Conservation (phyloP, 2,113 vertebrate genomes). For the Monopterus albus region DNA sequence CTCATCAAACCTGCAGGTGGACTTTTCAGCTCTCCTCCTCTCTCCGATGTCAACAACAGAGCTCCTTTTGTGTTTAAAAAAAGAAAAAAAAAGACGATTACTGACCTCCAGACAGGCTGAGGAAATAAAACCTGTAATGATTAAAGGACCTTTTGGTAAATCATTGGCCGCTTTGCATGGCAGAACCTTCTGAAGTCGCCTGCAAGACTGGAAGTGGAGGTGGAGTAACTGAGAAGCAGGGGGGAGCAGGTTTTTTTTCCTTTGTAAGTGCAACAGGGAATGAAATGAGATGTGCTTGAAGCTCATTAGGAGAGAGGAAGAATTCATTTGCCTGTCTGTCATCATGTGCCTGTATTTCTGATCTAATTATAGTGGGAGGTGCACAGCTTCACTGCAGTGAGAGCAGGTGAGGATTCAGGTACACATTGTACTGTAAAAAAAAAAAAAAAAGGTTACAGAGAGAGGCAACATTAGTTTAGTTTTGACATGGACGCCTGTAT, state of each 20-base stretch:
- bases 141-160: conserved; percentile 65
- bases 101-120: conserved; percentile 47
- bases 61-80: conserved; percentile 29
- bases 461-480: background rate
- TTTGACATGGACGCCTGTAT: background rate
- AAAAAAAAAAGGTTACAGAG: background rate
- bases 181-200: conserved; percentile 45
- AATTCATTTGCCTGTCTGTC: conserved; percentile 42
- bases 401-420: conserved; percentile 29
- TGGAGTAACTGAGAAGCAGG: conserved; percentile 25
- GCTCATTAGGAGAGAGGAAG: conserved; percentile 53
- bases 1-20: conserved; percentile 41
- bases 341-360: conserved; percentile 38
- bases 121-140: conserved; percentile 55
- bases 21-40: conserved; percentile 2
- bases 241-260: conserved; percentile 10
- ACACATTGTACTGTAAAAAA: conserved; percentile 14
- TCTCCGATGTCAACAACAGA: conserved; percentile 39
- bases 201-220: conserved; percentile 49
- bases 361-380: conserved; percentile 56
- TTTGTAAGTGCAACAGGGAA: conserved; percentile 45
- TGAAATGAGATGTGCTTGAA: conserved; percentile 66
- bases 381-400: background rate
- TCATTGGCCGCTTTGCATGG: conserved; percentile 60
- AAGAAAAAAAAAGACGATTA: conserved; percentile 11